Base-by-base conservation (phyloP, 2,797 vertebrate genomes). In the Tenualosa thibaudeaui region DNA sequence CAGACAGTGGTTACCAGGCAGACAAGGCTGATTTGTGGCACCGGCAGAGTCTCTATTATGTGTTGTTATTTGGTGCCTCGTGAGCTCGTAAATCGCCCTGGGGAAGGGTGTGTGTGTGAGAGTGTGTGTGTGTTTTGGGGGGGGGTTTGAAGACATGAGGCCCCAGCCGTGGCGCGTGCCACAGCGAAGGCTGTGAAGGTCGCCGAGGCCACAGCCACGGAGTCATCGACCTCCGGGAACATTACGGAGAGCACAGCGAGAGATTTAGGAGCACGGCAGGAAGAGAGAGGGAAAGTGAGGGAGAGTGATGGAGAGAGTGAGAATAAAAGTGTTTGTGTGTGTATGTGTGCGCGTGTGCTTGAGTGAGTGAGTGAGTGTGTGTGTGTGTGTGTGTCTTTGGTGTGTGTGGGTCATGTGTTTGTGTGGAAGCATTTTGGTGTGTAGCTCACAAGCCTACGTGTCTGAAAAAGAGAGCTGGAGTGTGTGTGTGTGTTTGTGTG, bases 41-140 rank as follows among this genome's bases (percentile, higher is more conserved):
- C 78, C 82, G 84, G 24, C 82, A 68, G 85, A 82, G 82, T 84
- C 85, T 78, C 85, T 84, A 85, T 89, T 89, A 89, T 86, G 84
- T 49, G 84, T 84, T 81, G 84, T 88, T 86, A 86, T 85, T 84
- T 60, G 83, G 50, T 68, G 46, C 53, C n/a, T 84, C 81, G 15
- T 75, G 56, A 87, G 82, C 81, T 78, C 86, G 81, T 90, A 89
- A 90, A 90, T 91, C 83, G 86, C 81, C 53, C 54, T 26, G 24
- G 0, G 26, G 31, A 1, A 0, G 68, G 60, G n/a, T 65, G 60
- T 26, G 60, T 65, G 60, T 65, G 60, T 65, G 60, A 26, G 60
- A 2, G 60, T 51, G 50, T 51, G 24, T 2, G 65, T 0, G 62
- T 1, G 62, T 26, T 24, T 8, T n/a, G 8, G 65, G 12, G 65